These are phyloP conservation scores for Eurytoma californica DNA, from an alignment of 2,888 invertebrate genomes.

Conservation along the genomic window DNA sequence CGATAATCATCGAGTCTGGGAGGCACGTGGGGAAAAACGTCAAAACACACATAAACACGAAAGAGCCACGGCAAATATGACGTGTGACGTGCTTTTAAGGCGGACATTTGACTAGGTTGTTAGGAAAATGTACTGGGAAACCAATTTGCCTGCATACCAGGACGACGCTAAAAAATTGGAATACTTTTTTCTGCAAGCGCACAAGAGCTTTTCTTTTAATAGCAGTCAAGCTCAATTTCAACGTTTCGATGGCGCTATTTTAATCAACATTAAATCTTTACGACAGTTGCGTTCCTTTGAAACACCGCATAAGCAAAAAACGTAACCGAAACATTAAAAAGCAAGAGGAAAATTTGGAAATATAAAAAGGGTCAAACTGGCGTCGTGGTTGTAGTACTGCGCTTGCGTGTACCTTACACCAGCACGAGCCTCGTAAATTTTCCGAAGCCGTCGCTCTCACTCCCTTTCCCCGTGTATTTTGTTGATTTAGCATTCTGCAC, in stretches of 20 bases:
- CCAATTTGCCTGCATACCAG: constrained; percentile 25
- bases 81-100: constrained; percentile 58
- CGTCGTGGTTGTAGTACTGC: constrained; percentile 31
- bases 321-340: neutral
- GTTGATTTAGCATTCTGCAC: constrained; percentile 75
- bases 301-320: neutral
- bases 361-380: constrained; percentile 11
- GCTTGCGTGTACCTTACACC: constrained; percentile 32
- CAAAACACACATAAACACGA: constrained; percentile 29
- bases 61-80: constrained; percentile 58
- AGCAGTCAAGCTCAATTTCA: constrained; percentile 14
- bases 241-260: neutral
- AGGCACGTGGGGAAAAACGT: constrained; percentile 19
- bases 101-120: constrained; percentile 35
- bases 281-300: neutral
- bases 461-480: constrained; percentile 60
- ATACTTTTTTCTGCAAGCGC: constrained; percentile 1
- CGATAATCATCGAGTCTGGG: constrained; percentile 42
- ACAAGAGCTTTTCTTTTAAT: constrained; percentile 21
- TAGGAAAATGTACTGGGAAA: constrained; percentile 35
- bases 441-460: constrained; percentile 62
- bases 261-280: constrained; percentile 8
- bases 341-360: constrained; percentile 3
- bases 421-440: constrained; percentile 67
- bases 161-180: constrained; percentile 23